Conservation (phyloP, 1,140 invertebrate species). For the Drosophila auraria region DNA sequence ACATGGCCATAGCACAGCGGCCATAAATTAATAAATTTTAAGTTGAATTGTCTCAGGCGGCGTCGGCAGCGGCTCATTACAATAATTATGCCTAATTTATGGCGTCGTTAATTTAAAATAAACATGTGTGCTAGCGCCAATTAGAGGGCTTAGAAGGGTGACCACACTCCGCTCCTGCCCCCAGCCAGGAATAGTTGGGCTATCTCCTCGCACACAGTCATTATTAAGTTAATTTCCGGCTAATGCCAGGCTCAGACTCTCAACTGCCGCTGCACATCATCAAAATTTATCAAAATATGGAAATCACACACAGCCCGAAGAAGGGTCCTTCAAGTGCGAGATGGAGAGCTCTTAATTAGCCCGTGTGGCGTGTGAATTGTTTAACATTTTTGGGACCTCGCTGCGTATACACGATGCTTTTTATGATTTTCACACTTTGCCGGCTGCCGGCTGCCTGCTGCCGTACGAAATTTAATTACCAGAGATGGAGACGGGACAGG, state of each 20-base stretch:
- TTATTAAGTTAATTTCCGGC: conserved; percentile 77
- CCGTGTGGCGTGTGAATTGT: conserved; percentile 68
- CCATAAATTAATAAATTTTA: conserved; percentile 80
- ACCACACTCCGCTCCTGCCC: neutral
- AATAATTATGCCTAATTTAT: conserved; percentile 83
- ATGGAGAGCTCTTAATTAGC: conserved; percentile 76
- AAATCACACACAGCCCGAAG: conserved; percentile 34
- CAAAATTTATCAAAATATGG: conserved; percentile 78
- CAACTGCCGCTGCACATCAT: conserved; percentile 58
- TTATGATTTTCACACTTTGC: conserved; percentile 79
- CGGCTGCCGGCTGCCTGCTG: conserved; percentile 40
- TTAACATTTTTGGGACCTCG: conserved; percentile 75
- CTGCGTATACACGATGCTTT: conserved; percentile 73
- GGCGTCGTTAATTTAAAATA: conserved; percentile 75
- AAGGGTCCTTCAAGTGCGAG: conserved; percentile 12
- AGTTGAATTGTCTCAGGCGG: conserved; percentile 74
- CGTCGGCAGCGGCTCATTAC: conserved; percentile 58
- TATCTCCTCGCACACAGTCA: conserved; percentile 21
- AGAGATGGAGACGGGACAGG: conserved; percentile 27
- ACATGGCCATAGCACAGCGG: conserved; percentile 58
- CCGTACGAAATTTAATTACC: conserved; percentile 75
- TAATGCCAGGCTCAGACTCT: conserved; percentile 18
- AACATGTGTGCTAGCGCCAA: conserved; percentile 23
- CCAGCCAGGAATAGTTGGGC: conserved; percentile 8
- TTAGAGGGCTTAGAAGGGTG: conserved; percentile 26